Evolutionary conservation across 1,140 invertebrate genomes (phyloP).

Genomic region (Dreissena rostriformis): DNA sequence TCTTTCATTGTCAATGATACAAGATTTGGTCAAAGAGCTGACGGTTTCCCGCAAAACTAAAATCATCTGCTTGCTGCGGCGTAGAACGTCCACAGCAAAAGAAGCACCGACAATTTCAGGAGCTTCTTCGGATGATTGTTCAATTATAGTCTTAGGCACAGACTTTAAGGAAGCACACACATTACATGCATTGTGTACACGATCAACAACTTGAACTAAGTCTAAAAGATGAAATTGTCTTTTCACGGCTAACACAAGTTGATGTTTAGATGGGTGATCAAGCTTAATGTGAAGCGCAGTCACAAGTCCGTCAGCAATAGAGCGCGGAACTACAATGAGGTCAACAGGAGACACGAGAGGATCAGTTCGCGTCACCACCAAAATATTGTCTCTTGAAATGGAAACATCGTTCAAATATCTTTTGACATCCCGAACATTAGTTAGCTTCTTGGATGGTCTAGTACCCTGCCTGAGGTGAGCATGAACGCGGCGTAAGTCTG

Average conservation of each 20-base stretch:
- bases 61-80: neutral
- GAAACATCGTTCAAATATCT: conserved; percentile 14
- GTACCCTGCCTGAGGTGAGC: conserved; percentile 8
- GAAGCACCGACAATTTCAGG: conserved; percentile 25
- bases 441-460: conserved; percentile 5
- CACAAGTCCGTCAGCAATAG: conserved; percentile 24
- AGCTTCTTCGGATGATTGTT: neutral
- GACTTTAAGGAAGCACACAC: conserved; percentile 32
- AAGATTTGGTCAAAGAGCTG: neutral
- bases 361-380: conserved; percentile 16
- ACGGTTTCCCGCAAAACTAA: conserved; percentile 1
- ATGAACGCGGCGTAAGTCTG: neutral
- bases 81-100: conserved; percentile 36
- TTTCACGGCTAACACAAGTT: conserved; percentile 28
- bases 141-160: neutral
- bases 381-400: conserved; percentile 39
- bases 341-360: conserved; percentile 10
- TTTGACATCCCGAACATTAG: conserved; percentile 22
- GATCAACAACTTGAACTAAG: conserved; percentile 21
- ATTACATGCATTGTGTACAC: conserved; percentile 5
- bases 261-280: conserved; percentile 42
- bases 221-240: conserved; percentile 51
- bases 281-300: conserved; percentile 48
- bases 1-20: neutral
- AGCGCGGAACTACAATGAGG: conserved; percentile 45